Conservation (phyloP, 1,140 invertebrate species). For the Andrena cerasifolii region DNA sequence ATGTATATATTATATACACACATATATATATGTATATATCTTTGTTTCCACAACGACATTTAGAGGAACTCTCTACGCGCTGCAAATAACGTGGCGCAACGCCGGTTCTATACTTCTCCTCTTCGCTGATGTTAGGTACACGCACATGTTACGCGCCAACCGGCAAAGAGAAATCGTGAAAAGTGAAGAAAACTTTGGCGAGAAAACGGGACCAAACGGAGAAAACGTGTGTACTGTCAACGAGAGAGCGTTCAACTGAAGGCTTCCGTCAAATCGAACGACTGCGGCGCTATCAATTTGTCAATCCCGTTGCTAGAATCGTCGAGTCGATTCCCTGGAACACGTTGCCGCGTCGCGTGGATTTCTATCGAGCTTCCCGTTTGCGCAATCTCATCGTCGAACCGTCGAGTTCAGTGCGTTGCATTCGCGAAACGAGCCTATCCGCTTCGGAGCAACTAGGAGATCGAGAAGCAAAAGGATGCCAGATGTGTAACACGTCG, state of each 20-base stretch:
- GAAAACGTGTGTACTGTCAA: background rate
- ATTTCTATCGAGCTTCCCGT: no score
- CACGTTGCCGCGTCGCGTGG: no score
- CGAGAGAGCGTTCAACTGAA: conserved; percentile 42
- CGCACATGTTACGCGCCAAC: background rate
- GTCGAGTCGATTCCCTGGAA: no score
- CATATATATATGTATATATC: conserved; percentile 21
- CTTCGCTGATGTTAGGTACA: conserved; percentile 8
- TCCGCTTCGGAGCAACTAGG: no score
- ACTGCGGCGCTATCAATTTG: conserved; percentile 15
- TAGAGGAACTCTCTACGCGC: conserved; percentile 71
- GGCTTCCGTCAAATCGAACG: conserved; percentile 7
- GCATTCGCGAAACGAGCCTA: no score
- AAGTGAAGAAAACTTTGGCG: background rate
- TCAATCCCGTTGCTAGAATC: no score
- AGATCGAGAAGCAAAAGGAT: no score
- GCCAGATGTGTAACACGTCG: no score
- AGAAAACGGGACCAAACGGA: conserved; percentile 4
- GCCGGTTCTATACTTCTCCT: conserved; percentile 64
- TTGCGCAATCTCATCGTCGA: no score
- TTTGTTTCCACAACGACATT: conserved; percentile 58
- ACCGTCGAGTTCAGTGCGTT: no score
- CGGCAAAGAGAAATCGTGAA: background rate
- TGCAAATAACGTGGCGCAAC: conserved; percentile 80
- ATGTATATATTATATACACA: no score